phyloP scores from a whole-genome alignment of 2,888 invertebrate genomes.

The Alsophila aescularia region DNA sequence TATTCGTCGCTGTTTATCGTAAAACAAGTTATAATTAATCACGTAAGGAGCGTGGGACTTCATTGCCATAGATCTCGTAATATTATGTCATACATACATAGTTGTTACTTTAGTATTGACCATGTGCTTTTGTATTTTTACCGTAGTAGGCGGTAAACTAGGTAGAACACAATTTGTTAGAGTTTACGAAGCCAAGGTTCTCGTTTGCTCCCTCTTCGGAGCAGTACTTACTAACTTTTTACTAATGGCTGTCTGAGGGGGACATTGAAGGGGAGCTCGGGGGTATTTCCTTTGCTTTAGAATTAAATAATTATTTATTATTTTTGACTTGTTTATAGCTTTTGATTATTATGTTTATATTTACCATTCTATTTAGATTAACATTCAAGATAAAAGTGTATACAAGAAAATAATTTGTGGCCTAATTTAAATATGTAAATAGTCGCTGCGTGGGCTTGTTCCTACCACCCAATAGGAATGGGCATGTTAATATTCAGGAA shows the following conservation, averaged over 20 bases:
- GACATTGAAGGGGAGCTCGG: conserved; percentile 52
- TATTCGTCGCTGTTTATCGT: conserved; percentile 45
- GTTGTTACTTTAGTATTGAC: conserved; percentile 7
- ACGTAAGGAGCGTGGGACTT: conserved; percentile 50
- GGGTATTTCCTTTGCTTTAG: conserved; percentile 26
- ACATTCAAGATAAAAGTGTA: background rate
- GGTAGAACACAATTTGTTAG: conserved; percentile 22
- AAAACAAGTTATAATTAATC: conserved; percentile 50
- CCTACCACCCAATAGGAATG: conserved; percentile 23
- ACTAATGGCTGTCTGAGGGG: conserved; percentile 65
- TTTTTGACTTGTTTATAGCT: background rate
- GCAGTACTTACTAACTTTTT: conserved; percentile 62
- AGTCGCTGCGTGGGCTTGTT: conserved; percentile 18
- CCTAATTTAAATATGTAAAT: conserved; percentile 36
- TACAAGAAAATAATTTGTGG: conserved; percentile 8
- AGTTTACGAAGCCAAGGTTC: conserved; percentile 19
- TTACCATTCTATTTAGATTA: conserved; percentile 2
- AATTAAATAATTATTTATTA: background rate
- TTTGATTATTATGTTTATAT: background rate
- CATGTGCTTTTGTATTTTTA: too few relatives aligned
- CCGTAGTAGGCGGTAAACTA: conserved; percentile 27
- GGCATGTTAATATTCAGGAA: conserved; percentile 24
- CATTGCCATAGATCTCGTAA: conserved; percentile 46
- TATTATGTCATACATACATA: conserved; percentile 27
- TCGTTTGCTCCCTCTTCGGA: conserved; percentile 34